Conservation (phyloP, 2,888 invertebrate genomes). For the Nowickia ferox region DNA sequence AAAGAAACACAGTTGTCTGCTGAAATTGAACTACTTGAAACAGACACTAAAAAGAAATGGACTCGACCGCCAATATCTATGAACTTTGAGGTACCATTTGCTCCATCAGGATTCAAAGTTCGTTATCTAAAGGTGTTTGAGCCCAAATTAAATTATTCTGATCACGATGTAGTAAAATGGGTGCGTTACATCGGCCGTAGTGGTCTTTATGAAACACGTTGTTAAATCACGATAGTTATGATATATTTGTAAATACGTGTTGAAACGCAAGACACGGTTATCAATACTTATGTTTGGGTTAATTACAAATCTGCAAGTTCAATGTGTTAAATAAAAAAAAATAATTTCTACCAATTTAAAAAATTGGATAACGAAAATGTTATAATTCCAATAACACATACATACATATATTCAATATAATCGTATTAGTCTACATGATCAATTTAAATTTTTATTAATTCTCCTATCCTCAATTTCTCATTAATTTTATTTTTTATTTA, state of each 20-base stretch:
- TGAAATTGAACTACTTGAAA: slow-evolving; percentile 98
- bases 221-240: slow-evolving; percentile 85
- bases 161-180: slow-evolving; percentile 99
- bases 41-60: slow-evolving; percentile 99
- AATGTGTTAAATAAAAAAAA: slow-evolving; percentile 29
- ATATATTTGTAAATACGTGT: background rate
- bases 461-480: background rate
- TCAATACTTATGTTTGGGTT: background rate
- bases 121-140: slow-evolving; percentile 99
- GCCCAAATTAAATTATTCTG: slow-evolving; percentile 99
- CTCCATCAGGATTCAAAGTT: slow-evolving; percentile 99
- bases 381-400: slow-evolving; percentile 57
- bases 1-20: slow-evolving; percentile 99
- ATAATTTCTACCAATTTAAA: slow-evolving; percentile 46
- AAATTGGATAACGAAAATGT: slow-evolving; percentile 55
- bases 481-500: background rate
- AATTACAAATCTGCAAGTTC: slow-evolving; percentile 31
- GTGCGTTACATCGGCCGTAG: slow-evolving; percentile 99
- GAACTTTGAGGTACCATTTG: slow-evolving; percentile 99
- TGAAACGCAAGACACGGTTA: background rate
- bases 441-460: slow-evolving; percentile 30
- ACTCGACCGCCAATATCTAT: slow-evolving; percentile 99
- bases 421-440: slow-evolving; percentile 23
- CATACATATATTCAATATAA: slow-evolving; percentile 54
- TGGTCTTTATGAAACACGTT: slow-evolving; percentile 99